Evolutionary conservation across 2,113 vertebrate species (phyloP).

Genomic region (Dendropsophus ebraccatus): DNA sequence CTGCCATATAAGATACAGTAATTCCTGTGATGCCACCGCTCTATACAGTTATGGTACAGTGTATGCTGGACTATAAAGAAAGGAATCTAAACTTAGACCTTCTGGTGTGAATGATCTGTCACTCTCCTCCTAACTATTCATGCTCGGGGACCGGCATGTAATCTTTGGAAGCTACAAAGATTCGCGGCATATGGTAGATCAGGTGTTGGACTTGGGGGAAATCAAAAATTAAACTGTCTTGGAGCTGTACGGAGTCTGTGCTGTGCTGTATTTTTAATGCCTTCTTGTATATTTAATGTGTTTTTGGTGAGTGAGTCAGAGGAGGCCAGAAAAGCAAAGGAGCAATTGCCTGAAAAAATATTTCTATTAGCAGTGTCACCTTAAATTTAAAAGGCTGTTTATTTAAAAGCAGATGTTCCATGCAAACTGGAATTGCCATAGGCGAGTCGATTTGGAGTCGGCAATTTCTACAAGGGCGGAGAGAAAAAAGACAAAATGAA

Average conservation of each 20-base stretch:
- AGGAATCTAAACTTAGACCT: constrained; percentile 61
- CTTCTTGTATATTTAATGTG: constrained; percentile 66
- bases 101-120: constrained; percentile 66
- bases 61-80: not conserved
- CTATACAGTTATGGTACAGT: not conserved
- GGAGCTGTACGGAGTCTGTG: constrained; percentile 70
- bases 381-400: constrained; percentile 70
- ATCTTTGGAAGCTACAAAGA: constrained; percentile 71
- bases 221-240: constrained; percentile 78
- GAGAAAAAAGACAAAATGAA: constrained; percentile 64
- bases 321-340: constrained; percentile 65
- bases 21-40: not conserved
- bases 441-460: constrained; percentile 64
- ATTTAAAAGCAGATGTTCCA: constrained; percentile 72
- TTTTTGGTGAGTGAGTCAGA: constrained; percentile 67
- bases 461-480: constrained; percentile 64
- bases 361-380: constrained; percentile 70
- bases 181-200: constrained; percentile 75
- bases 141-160: constrained; percentile 68
- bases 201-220: constrained; percentile 74
- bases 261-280: constrained; percentile 75
- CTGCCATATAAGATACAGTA: not conserved
- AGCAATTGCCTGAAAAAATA: constrained; percentile 68
- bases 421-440: constrained; percentile 70
- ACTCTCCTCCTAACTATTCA: constrained; percentile 63